phyloP scores from a whole-genome alignment of 2,888 invertebrate genomes.

The Sesia bembeciformis region DNA sequence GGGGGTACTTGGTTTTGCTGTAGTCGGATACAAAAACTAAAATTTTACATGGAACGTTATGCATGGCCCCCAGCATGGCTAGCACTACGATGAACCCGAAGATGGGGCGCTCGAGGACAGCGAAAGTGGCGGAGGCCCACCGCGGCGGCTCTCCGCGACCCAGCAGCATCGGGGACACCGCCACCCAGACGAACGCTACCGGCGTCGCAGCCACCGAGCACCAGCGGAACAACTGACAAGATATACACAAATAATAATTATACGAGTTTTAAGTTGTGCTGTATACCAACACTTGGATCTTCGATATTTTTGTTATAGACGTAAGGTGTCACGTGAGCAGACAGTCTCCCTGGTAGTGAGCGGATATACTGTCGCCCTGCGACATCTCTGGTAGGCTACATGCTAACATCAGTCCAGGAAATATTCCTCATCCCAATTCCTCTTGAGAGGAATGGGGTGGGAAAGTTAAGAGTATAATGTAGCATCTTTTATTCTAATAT shows the following conservation, averaged over 20 bases:
- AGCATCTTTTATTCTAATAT: too few relatives aligned
- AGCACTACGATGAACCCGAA: constrained; percentile 40
- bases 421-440: too few relatives aligned
- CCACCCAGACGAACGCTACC: constrained; percentile 41
- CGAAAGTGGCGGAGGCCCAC: constrained; percentile 38
- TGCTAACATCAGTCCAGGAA: too few relatives aligned
- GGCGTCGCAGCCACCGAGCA: constrained; percentile 31
- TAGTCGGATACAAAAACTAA: too few relatives aligned
- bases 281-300: neutral
- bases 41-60: constrained; percentile 41
- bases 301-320: too few relatives aligned
- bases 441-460: too few relatives aligned
- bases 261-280: neutral
- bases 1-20: too few relatives aligned
- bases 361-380: too few relatives aligned
- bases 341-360: too few relatives aligned
- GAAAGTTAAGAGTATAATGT: too few relatives aligned
- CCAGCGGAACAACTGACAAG: constrained; percentile 44
- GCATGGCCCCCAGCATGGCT: constrained; percentile 49
- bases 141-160: constrained; percentile 28
- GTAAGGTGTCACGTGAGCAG: too few relatives aligned
- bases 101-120: constrained; percentile 49
- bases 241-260: neutral
- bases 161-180: constrained; percentile 34
- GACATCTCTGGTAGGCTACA: too few relatives aligned